These are phyloP conservation scores for Papilio dardanus DNA, from an alignment of 1,140 invertebrate species.

Conservation along the genomic window DNA sequence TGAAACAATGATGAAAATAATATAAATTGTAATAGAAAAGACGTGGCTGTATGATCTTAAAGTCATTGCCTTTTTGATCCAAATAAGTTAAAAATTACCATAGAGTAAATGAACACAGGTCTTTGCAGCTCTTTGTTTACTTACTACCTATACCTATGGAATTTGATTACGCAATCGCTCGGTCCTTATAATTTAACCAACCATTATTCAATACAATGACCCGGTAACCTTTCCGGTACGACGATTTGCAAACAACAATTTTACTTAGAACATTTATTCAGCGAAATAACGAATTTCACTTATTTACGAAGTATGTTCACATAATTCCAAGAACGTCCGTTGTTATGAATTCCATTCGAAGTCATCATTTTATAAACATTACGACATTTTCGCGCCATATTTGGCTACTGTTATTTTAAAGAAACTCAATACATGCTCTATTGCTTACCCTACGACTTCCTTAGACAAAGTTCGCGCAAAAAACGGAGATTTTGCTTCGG, in stretches of 20 bases:
- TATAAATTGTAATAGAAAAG: constrained; percentile 29
- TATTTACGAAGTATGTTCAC: background rate
- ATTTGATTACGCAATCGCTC: background rate
- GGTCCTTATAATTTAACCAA: background rate
- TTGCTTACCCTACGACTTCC: too few relatives aligned
- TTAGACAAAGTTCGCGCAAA: too few relatives aligned
- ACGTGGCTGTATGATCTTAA: background rate
- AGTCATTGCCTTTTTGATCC: background rate
- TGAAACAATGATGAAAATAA: too few relatives aligned
- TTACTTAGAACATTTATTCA: background rate
- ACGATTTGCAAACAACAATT: background rate
- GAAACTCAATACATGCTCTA: background rate
- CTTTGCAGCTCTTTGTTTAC: background rate
- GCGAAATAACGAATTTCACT: background rate
- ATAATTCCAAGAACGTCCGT: background rate
- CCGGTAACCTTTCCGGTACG: background rate
- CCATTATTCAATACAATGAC: background rate
- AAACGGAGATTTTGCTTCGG: too few relatives aligned
- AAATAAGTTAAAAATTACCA: background rate
- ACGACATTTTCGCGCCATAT: background rate
- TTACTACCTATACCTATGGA: background rate
- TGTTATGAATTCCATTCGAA: background rate
- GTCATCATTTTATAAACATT: background rate
- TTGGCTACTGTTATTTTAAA: background rate
- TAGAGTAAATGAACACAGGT: background rate